Evolutionary conservation across 2,113 vertebrate genomes (phyloP).

Genomic region (Caranx ignobilis): DNA sequence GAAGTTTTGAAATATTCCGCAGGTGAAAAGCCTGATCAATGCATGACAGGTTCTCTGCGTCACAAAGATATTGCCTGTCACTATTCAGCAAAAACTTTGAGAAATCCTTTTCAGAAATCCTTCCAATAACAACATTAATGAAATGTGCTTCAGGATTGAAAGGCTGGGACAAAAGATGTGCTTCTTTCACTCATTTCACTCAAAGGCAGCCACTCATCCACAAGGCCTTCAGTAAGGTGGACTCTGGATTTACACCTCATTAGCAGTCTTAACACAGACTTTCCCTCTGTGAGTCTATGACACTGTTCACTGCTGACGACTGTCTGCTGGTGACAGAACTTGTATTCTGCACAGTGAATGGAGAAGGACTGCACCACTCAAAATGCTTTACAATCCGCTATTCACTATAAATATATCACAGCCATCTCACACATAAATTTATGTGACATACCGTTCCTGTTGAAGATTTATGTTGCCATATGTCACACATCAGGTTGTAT

Average conservation of each 20-base stretch:
- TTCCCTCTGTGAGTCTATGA: slow-evolving; percentile 34
- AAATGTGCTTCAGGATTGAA: slow-evolving; percentile 9
- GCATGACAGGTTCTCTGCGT: neutral
- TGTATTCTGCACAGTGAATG: neutral
- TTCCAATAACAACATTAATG: neutral
- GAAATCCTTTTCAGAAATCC: neutral
- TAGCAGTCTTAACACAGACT: slow-evolving; percentile 36
- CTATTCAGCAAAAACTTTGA: neutral
- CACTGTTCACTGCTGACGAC: slow-evolving; percentile 19
- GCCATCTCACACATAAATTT: no score
- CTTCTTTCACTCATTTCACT: slow-evolving; percentile 8
- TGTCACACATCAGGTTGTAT: no score
- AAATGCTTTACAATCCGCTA: no score
- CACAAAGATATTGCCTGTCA: slow-evolving; percentile 21
- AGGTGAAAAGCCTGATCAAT: neutral
- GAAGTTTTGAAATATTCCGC: neutral
- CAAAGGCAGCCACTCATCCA: slow-evolving; percentile 22
- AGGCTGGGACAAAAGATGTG: slow-evolving; percentile 10
- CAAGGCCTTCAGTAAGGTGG: slow-evolving; percentile 18
- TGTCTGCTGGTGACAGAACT: slow-evolving; percentile 36
- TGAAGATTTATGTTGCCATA: no score
- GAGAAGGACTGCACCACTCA: no score
- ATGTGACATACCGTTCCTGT: no score
- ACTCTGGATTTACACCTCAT: slow-evolving; percentile 49
- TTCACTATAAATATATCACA: no score